Conservation (phyloP, 2,113 vertebrate species). For the Nothoprocta perdicaria region DNA sequence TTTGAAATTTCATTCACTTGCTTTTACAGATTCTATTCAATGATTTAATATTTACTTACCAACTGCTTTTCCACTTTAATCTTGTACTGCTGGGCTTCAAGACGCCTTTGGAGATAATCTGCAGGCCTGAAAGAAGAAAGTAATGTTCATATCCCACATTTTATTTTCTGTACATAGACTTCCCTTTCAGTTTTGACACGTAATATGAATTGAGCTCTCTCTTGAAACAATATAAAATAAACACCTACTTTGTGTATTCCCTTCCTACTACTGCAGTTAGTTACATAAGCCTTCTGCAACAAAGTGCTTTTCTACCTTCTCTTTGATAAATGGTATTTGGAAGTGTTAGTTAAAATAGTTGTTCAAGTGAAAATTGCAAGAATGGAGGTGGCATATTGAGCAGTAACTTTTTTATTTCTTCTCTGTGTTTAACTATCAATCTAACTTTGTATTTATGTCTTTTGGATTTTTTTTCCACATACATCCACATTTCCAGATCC, state of each 20-base stretch:
- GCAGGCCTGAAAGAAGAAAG: constrained; percentile 76
- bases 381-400: not conserved
- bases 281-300: not conserved
- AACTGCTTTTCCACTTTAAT: constrained; percentile 91
- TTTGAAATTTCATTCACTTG: not conserved
- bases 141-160: not conserved
- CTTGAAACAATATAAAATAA: not conserved
- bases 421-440: not conserved
- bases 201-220: not conserved
- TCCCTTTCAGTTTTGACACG: not conserved
- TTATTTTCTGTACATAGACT: not conserved
- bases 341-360: not conserved
- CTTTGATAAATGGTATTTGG: not conserved
- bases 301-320: not conserved
- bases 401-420: not conserved
- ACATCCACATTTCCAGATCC: not conserved
- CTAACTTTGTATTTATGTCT: not conserved
- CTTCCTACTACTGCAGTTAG: not conserved
- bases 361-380: not conserved
- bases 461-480: not conserved
- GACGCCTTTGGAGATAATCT: constrained; percentile 87
- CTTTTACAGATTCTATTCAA: not conserved
- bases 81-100: constrained; percentile 89
- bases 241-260: not conserved
- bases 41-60: constrained; percentile 74